Percentiles rank a stretch among this genome's conserved stretches.
Evolutionary conservation across 2,888 invertebrate species (phyloP).

Genomic region (Pachydiplax longipennis): DNA sequence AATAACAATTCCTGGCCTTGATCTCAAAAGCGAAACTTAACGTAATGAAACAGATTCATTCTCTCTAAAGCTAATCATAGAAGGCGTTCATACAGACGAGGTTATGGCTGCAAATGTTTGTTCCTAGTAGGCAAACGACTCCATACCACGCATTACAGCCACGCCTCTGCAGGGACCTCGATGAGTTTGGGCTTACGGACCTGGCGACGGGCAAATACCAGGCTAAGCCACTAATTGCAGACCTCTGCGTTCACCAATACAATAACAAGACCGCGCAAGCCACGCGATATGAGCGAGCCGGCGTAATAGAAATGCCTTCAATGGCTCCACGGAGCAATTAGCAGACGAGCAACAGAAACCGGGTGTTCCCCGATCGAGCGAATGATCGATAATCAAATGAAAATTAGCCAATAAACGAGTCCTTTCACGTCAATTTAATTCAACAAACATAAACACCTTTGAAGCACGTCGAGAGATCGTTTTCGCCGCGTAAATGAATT

Average conservation of each 20-base stretch:
- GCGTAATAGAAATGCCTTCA: neutral
- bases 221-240: neutral
- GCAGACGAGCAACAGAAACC: neutral
- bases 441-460: neutral
- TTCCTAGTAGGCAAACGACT: no score
- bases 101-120: no score
- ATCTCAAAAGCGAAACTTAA: no score
- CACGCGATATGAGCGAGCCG: neutral
- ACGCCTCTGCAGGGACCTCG: neutral
- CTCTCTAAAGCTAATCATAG: no score
- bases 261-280: neutral
- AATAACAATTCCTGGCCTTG: no score
- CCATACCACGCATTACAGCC: neutral
- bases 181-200: neutral
- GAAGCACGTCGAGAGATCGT: no score
- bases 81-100: no score
- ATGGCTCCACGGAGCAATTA: neutral
- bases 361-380: neutral
- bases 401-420: neutral
- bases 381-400: neutral
- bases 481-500: no score
- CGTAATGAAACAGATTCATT: no score
- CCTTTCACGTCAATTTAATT: neutral
- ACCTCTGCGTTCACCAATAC: neutral
- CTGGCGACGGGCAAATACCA: neutral